These are phyloP conservation scores for Stegostoma tigrinum DNA, from an alignment of 2,113 vertebrate species.

Conservation along the genomic window DNA sequence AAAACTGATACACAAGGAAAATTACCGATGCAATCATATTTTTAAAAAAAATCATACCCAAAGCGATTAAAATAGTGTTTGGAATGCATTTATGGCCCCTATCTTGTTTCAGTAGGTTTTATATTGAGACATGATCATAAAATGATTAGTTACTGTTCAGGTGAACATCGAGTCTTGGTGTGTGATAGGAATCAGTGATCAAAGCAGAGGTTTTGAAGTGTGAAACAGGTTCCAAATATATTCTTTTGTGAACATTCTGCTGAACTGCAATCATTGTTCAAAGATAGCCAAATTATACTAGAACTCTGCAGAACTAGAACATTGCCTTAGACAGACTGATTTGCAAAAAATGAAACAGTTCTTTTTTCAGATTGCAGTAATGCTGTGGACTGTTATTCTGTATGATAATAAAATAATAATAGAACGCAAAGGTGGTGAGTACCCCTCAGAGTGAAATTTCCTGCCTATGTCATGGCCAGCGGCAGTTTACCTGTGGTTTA, in stretches of 20 bases:
- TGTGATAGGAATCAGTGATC: neutral
- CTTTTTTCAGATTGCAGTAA: neutral
- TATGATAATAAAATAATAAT: neutral
- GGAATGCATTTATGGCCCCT: neutral
- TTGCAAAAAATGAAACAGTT: neutral
- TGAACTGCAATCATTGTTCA: neutral
- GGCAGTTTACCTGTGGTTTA: neutral
- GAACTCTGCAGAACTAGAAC: neutral
- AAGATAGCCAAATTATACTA: neutral
- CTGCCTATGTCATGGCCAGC: neutral
- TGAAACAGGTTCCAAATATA: neutral
- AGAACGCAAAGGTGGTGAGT: neutral
- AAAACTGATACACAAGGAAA: neutral
- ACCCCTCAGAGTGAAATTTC: neutral
- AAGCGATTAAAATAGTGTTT: neutral
- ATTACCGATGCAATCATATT: neutral
- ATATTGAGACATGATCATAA: neutral
- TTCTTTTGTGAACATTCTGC: constrained; percentile 1
- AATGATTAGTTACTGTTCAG: neutral
- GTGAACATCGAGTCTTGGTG: neutral
- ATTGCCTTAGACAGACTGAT: neutral
- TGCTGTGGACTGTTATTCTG: neutral
- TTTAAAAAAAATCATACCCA: neutral
- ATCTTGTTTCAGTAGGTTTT: neutral
- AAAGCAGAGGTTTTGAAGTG: neutral